Evolutionary conservation across 1,140 invertebrate genomes (phyloP), one percentile per base, ranked within the genome.

Genomic region (Artemia franciscana): DNA sequence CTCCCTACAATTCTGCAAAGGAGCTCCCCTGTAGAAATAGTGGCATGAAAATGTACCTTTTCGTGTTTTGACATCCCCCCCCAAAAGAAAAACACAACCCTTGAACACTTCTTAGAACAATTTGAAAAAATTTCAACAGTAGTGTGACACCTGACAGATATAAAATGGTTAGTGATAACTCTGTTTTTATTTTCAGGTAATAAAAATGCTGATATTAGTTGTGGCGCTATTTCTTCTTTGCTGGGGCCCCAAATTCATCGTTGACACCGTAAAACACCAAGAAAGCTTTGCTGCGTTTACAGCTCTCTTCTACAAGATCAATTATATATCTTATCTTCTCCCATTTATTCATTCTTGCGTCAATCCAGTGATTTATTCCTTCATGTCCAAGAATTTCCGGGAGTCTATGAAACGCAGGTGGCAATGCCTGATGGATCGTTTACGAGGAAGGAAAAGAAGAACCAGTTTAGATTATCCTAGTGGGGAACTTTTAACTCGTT

Each of bases 161-260:
- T n/a, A n/a, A n/a, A n/a, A n/a, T 39, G 30, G n/a, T 39, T 39
- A n/a, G n/a, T 39, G n/a, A 39, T 39, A 39, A 7, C 7, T 39
- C 21, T 51, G 12, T 18, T 12, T 65, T 5, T 27, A 25, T 57
- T 24, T 65, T 66, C 65, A 77, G 76, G 75, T 77, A 5, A 76
- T 77, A 57, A 77, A 76, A 66, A 77, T 77, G 75, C 69, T 77
- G 23, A 69, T 77, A 9, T 67, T 74, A 21, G 71, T 77, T 1
- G 71, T 77, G 18, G 60, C 73, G 0, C 69, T 76, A 0, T 77
- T 77, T 62, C 66, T 76, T 3, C 56, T 76, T 4, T 75, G 73
- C 65, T 77, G 76, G 75, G 74, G 75, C 5, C 75, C 76, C 39
- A 69, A 71, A 12, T 67, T 77, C 18, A 70, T 75, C 58, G 69